Base-by-base conservation (phyloP, 2,113 vertebrate genomes). In the Thermophis baileyi region DNA sequence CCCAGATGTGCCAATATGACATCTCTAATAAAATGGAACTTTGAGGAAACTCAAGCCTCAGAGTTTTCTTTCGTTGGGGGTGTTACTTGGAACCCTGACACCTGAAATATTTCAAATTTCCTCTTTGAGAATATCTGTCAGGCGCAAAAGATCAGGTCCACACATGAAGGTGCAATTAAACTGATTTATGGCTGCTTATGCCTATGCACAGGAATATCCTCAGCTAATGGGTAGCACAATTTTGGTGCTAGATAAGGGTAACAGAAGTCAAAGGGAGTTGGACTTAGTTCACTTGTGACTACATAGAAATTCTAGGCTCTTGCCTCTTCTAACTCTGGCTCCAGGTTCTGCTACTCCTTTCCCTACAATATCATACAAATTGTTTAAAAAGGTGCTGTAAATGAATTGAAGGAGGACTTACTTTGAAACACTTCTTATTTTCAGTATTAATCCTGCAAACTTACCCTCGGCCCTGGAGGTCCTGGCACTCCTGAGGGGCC, bases 401-500 rank as follows among this genome's bases (percentile, higher is more conserved):
- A 63, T 60, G 22, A 63, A 22, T 30, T 49, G 16, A 20, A 50
- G 24, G 27, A 87, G 10, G 35, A 86, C 3, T 55, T 30, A 22
- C 20, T 49, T 18, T 55, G 14, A 46, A 14, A n/a, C 25, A 54
- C 5, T 30, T 20, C 6, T 74, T 5, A 81, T 50, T 49, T 85
- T 30, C 16, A 3, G 22, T 86, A 88, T 27, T n/a, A 94, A 92
- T 89, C 0, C 49, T 40, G 89, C 91, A 30, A 86, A 98, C 98
- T 98, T 97, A 99, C 99, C 89, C 97, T 98, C 60, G 98, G 98
- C 22, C 99, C 99, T 35, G 98, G 96, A 20, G 98, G 97, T 18
- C 99, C 99, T 49, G 97, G 98, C 44, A 98, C 98, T n/a, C 99
- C 99, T 87, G 98, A 97, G n/a, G 98, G 98, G 55, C 99, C 99